Percentiles rank a stretch among this genome's conserved stretches.
phyloP scores from a whole-genome alignment of 2,888 invertebrate genomes.

The Calameuta idolon region DNA sequence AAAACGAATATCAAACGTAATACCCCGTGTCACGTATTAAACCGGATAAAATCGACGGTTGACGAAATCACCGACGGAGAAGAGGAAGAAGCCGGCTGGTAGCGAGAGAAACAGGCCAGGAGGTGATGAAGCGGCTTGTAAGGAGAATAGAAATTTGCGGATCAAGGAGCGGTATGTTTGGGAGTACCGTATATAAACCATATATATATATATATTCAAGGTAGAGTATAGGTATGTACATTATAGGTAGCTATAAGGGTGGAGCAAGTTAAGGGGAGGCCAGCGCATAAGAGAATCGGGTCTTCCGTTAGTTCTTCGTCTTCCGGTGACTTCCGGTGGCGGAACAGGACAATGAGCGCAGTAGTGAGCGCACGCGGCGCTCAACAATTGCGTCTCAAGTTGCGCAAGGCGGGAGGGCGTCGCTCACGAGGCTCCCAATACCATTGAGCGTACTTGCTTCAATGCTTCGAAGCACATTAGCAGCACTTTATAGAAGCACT shows the following conservation, averaged over 20 bases:
- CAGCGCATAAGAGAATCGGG: constrained; percentile 30
- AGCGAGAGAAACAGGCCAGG: background rate
- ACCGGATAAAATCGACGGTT: background rate
- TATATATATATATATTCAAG: too few relatives aligned
- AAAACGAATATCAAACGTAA: background rate
- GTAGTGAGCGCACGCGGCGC: constrained; percentile 57
- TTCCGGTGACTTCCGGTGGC: constrained; percentile 67
- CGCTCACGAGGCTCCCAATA: constrained; percentile 19
- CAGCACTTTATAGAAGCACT: constrained; percentile 49
- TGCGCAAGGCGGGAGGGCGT: constrained; percentile 62
- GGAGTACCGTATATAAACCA: background rate
- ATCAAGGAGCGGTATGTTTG: background rate
- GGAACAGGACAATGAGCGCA: constrained; percentile 49
- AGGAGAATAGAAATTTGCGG: background rate
- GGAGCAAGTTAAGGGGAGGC: background rate
- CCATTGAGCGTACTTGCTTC: constrained; percentile 21
- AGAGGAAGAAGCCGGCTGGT: background rate
- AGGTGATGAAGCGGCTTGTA: background rate
- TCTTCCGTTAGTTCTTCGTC: constrained; percentile 66
- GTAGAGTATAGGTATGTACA: background rate
- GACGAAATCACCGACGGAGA: background rate
- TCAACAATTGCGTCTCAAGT: constrained; percentile 67
- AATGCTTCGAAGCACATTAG: constrained; percentile 54
- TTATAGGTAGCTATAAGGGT: background rate
- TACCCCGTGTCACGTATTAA: background rate